Evolutionary conservation across 2,113 vertebrate species (phyloP), one percentile per base, ranked within the genome.

Genomic region (Xiphias gladius): DNA sequence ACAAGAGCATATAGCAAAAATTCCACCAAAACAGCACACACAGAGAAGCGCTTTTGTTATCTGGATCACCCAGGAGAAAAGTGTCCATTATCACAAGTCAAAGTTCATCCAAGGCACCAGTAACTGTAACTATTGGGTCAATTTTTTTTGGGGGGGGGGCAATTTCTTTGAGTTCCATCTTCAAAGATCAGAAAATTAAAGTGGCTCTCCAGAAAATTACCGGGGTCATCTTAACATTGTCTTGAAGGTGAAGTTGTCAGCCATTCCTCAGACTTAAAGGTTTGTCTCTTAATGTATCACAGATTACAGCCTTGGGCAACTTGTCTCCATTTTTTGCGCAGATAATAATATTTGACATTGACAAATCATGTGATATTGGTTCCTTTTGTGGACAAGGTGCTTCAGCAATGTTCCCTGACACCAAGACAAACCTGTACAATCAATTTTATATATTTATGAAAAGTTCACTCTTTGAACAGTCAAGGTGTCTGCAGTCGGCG

Each of bases 11-110:
- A 37, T 26, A 69, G 43, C 20, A 72, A 32, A 76, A 67, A 86
- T 80, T 76, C 39, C 11, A 54, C 22, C 3, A 17, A 46, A 52
- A 79, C 58, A 82, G 66, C 58, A 64, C 57, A 54, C 74, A 50
- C 14, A 76, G 14, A 73, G 4, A 11, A 1, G 20, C 58, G 20
- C 32, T 65, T 57, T 80, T 74, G 35, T 74, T 75, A 80, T 61
- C 17, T 69, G 57, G 13, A 55, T 50, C 11, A 14, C 39, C 35
- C 5, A 2, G 48, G n/a, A 61, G 72, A 65, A 59, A 79, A 58
- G 58, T 75, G 68, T 68, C 67, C 48, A 77, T 73, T 67, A 74
- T 26, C 35, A 46, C 43, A 54, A 58, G 72, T 65, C 75, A 83
- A 50, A 68, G 50, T 69, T 81, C 55, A 65, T 50, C 55, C 37